Evolutionary conservation across 1,140 invertebrate species (phyloP), one percentile per base, ranked within the genome.

Genomic region (Hylaeus volcanicus): DNA sequence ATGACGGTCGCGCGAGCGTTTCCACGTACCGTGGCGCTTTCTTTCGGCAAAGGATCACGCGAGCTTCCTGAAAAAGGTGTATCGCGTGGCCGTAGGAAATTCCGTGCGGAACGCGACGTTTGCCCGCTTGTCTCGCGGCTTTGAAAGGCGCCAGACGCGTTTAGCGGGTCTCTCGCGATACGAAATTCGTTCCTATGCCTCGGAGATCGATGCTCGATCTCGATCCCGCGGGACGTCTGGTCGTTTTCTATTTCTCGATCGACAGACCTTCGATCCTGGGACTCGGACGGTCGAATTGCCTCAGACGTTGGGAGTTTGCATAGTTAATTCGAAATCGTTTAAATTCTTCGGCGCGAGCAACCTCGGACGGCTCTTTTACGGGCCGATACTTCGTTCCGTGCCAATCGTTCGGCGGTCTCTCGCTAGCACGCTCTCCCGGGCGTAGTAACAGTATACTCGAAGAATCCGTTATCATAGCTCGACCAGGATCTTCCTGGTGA

Each of bases 381-480:
- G 86, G 81, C 83, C 84, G 86, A 87, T 87, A 80, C 82, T 84
- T 85, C 81, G 87, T 88, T 88, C 86, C 86, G 64, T 82, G 86
- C 84, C 86, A 82, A 88, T 88, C 88, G 83, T 81, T 82, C 80
- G 78, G 75, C 81, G 71, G 85, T 86, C 81, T 74, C 72, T 82
- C 66, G 56, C 78, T 73, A 65, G 79, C 75, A 79, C 82, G 68
- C 84, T 85, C 79, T 88, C 85, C 82, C 81, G 81, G 83, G 87
- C 88, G 83, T 88, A 86, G 85, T 91, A 92, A 92, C 90, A 92
- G 91, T 92, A 92, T 87, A 90, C 75, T 56, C 71, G 66, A 63
- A 86, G 90, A 90, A 90, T 91, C 92, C 91, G 91, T 91, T 92
- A 92, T 83, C 84, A 79, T 85, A 81, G 79, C 82, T 85, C 73